Evolutionary conservation across 2,113 vertebrate species (phyloP), one percentile per base, ranked within the genome.

Genomic region (Ctenodactylus gundi): DNA sequence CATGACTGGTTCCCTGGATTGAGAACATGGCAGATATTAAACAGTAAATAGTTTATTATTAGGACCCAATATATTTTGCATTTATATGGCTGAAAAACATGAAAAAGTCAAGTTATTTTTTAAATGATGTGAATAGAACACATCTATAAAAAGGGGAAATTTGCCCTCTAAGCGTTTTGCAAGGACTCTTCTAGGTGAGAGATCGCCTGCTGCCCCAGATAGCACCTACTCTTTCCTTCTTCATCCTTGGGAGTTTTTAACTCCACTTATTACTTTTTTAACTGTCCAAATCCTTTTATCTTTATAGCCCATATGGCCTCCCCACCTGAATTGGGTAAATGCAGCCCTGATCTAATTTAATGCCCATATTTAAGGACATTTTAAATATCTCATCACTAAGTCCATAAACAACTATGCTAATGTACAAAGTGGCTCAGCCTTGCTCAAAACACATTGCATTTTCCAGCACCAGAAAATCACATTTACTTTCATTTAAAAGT

Each of bases 401-500:
- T 75, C 44, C 78, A 90, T 92, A 64, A 96, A 92, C 65, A 94
- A 49, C 73, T 88, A 17, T 85, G 70, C 62, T 92, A 88, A 76
- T 92, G 34, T 36, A 27, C 27, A 39, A 67, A 88, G 68, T 73
- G 67, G 41, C 64, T 90, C 70, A 53, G 53, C 27, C 29, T 64
- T 31, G 77, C 67, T 93, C 9, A 36, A 20, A 83, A 88, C 86
- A 73, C 60, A 84, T 49, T 18, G 11, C 62, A n/a, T 34, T 87
- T 95, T 39, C 78, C 70, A 93, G 31, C 11, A 49, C 70, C 80
- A 76, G 75, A 75, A 77, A 58, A 85, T 90, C 90, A 60, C 17
- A 77, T 85, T 97, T 85, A 88, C 31, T 64, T 96, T 92, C 77
- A 78, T 82, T 90, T 96, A 46, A 73, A 95, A 97, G 27, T 94